Conservation (phyloP, 30 jellyfish, hydroid and myxozoan species). For the Pelagia noctiluca region DNA sequence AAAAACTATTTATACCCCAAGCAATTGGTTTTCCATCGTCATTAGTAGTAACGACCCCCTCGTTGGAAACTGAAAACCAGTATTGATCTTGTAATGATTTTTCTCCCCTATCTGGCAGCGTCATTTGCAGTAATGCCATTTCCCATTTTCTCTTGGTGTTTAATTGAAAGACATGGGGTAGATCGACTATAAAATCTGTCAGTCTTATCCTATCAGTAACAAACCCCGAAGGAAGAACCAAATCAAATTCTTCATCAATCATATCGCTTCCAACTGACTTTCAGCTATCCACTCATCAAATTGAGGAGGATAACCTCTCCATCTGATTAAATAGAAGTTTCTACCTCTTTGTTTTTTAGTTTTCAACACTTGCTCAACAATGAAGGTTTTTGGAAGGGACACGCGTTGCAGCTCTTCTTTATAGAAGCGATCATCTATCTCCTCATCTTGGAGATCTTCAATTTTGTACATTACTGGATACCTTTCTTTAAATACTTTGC, state of each 20-base stretch:
- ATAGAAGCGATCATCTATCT: conserved; percentile 46
- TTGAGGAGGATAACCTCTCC: conserved; percentile 39
- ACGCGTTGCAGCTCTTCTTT: conserved; percentile 51
- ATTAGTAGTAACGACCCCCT: neutral
- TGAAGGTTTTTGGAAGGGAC: conserved; percentile 37
- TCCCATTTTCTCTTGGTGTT: conserved; percentile 23
- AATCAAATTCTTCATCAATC: conserved; percentile 33
- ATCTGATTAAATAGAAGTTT: conserved; percentile 33
- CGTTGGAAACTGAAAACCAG: conserved; percentile 27
- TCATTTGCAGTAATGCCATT: conserved; percentile 36
- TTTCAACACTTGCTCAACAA: conserved; percentile 16
- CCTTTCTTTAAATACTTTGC: neutral
- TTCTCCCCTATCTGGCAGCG: conserved; percentile 25
- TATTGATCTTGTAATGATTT: conserved; percentile 11
- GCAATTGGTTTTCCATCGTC: no score
- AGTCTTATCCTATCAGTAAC: neutral
- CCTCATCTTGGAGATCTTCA: conserved; percentile 45
- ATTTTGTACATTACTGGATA: conserved; percentile 14
- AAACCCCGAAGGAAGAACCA: conserved; percentile 44
- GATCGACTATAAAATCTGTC: neutral
- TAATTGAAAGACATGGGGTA: conserved; percentile 15
- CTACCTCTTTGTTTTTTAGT: conserved; percentile 11
- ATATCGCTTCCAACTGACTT: conserved; percentile 23
- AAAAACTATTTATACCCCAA: no score
- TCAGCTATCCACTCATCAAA: conserved; percentile 52